A percentile compares a stretch with the other conserved stretches of the same genome.
phyloP scores from a whole-genome alignment of 2,888 invertebrate genomes.

The Lamellibrachia satsuma region DNA sequence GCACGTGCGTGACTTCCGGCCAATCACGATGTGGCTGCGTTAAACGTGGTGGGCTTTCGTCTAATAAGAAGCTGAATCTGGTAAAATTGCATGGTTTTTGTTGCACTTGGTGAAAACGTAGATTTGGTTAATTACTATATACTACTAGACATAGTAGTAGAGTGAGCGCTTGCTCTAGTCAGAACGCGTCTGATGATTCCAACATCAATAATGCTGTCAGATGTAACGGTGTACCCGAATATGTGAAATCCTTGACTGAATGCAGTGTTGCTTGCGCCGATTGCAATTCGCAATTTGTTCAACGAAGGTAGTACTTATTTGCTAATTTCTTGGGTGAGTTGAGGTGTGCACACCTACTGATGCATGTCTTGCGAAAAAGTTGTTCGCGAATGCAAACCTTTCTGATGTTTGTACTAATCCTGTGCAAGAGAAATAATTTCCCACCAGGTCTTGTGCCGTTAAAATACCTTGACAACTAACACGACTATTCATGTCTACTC shows the following conservation, averaged over 20 bases:
- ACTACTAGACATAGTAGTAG: too few species aligned
- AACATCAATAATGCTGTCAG: background rate
- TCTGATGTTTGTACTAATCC: background rate
- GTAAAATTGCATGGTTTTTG: background rate
- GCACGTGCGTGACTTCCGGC: background rate
- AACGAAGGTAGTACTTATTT: background rate
- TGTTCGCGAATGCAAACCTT: background rate
- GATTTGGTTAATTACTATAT: too few species aligned
- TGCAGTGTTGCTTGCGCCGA: background rate
- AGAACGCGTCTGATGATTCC: background rate
- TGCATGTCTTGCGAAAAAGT: background rate
- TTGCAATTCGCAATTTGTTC: background rate
- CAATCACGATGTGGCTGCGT: background rate
- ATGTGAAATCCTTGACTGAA: background rate
- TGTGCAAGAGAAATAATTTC: background rate
- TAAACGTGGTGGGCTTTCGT: background rate
- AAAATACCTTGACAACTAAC: background rate
- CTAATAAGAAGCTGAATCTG: background rate
- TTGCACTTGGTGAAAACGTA: background rate
- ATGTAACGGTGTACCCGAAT: background rate
- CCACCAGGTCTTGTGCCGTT: background rate
- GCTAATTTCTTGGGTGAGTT: background rate
- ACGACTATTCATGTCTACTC: background rate
- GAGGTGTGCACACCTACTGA: background rate
- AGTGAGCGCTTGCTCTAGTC: background rate